Conservation (phyloP, 2,113 vertebrate genomes). For the Labrus mixtus region DNA sequence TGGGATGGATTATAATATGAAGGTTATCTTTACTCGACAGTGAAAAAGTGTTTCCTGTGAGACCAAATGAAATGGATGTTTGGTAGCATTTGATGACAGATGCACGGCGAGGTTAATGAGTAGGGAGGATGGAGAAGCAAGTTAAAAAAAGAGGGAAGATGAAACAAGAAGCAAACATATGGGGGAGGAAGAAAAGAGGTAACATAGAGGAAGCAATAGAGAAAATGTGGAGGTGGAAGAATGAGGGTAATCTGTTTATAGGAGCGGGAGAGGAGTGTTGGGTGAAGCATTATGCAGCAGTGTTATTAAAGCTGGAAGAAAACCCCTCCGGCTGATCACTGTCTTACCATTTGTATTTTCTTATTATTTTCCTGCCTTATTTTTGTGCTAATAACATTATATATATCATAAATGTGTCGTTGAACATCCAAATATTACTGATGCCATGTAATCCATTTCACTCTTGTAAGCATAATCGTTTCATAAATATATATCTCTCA, state of each 20-base stretch:
- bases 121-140: conserved; percentile 3
- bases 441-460: not conserved
- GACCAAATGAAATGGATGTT: conserved; percentile 28
- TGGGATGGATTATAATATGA: conserved; percentile 10
- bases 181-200: conserved; percentile 7
- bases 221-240: conserved; percentile 35
- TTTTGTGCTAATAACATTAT: conserved; percentile 19
- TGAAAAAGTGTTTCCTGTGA: conserved; percentile 15
- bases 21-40: conserved; percentile 6
- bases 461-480: conserved; percentile 2
- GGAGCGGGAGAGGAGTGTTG: conserved; percentile 1
- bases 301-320: conserved; percentile 50
- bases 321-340: conserved; percentile 20
- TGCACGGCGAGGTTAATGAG: conserved; percentile 18
- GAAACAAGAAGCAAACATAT: conserved; percentile 33
- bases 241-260: conserved; percentile 53
- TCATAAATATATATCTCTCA: conserved; percentile 43
- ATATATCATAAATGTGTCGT: conserved; percentile 1
- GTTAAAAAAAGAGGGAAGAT: conserved; percentile 4
- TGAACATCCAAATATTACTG: not conserved
- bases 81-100: not conserved
- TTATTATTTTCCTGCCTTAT: conserved; percentile 10
- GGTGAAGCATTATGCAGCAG: conserved; percentile 38
- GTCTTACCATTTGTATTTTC: conserved; percentile 29
- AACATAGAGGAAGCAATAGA: conserved; percentile 29